These are phyloP conservation scores for Tetraodon nigroviridis DNA, from an alignment of 2,113 vertebrate genomes.

Conservation along the genomic window DNA sequence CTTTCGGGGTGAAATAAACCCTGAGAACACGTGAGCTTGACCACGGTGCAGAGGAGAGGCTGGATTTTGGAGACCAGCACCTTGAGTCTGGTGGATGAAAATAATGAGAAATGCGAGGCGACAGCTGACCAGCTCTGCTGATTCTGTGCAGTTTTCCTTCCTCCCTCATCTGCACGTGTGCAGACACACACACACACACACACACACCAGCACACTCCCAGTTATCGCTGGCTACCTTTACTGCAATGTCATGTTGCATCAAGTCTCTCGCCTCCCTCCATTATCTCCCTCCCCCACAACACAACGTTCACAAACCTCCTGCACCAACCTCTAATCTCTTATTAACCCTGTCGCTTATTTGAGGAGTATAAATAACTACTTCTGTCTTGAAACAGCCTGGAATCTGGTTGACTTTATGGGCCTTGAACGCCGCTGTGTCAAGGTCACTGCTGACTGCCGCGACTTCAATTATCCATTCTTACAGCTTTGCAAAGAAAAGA, in stretches of 20 bases:
- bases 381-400: no score
- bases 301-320: no score
- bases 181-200: conserved; percentile 6
- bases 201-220: conserved; percentile 5
- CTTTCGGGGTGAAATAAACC: no score
- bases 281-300: conserved; percentile 19
- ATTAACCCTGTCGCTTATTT: neutral
- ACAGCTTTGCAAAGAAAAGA: conserved; percentile 2
- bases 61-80: no score
- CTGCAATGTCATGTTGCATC: conserved; percentile 43
- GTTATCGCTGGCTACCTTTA: conserved; percentile 24
- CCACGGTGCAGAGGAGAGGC: no score
- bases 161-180: neutral
- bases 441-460: conserved; percentile 3
- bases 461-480: conserved; percentile 1
- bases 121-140: no score
- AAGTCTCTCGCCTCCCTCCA: conserved; percentile 13
- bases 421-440: neutral
- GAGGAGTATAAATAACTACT: neutral
- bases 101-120: no score
- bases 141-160: neutral
- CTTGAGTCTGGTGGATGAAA: no score
- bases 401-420: neutral
- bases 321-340: no score
- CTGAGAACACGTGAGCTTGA: no score